These are phyloP conservation scores for Drosophila mimetica DNA, from an alignment of 2,888 invertebrate genomes.

Conservation along the genomic window DNA sequence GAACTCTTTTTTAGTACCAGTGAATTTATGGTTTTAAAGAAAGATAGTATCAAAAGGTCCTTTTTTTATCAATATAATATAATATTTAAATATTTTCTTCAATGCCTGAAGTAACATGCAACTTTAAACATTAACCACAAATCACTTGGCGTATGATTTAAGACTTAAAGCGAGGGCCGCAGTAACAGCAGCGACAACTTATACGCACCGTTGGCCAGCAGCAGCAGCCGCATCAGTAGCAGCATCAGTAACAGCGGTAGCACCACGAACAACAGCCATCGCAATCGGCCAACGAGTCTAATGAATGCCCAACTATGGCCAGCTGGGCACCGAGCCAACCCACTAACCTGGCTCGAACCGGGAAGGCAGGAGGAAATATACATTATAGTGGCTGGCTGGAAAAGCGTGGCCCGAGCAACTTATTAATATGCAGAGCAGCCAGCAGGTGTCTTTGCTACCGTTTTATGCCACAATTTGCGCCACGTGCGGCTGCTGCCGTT, in stretches of 20 bases:
- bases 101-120: no score
- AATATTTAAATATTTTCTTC: no score
- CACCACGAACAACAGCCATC: not conserved
- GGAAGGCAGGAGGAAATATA: constrained; percentile 46
- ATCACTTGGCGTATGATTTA: constrained; percentile 12
- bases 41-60: no score
- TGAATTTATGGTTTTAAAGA: no score
- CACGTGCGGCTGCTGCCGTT: constrained; percentile 16
- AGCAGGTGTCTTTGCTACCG: constrained; percentile 72
- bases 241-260: constrained; percentile 4
- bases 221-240: constrained; percentile 1
- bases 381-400: constrained; percentile 63
- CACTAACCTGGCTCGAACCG: constrained; percentile 26
- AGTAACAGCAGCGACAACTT: constrained; percentile 20
- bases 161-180: constrained; percentile 15
- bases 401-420: constrained; percentile 37
- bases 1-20: not conserved
- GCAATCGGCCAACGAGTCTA: constrained; percentile 36
- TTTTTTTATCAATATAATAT: no score
- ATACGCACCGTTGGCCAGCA: constrained; percentile 49
- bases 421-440: constrained; percentile 74
- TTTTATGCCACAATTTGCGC: constrained; percentile 76
- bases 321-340: constrained; percentile 36
- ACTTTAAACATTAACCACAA: not conserved
- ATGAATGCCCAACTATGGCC: constrained; percentile 43